phyloP scores from a whole-genome alignment of 2,113 vertebrate genomes.

The Drymodes brunneopygia region DNA sequence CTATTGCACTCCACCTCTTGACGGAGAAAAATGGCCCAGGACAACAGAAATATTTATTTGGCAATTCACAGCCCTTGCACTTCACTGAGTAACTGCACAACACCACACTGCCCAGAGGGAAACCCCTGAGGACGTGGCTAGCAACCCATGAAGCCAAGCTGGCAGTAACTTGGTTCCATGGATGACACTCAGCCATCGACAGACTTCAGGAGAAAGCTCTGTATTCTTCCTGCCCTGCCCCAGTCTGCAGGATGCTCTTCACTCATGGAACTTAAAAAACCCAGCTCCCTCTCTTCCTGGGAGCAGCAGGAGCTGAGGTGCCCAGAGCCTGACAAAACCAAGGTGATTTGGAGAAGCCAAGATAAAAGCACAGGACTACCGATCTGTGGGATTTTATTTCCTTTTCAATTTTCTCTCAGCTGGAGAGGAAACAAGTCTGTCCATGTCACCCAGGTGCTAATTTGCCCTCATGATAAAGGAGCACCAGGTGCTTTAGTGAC shows the following conservation, averaged over 20 bases:
- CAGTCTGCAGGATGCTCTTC: background rate
- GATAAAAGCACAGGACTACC: background rate
- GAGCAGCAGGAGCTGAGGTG: background rate
- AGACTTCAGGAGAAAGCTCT: background rate
- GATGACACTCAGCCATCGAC: background rate
- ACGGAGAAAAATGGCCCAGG: fast-evolving
- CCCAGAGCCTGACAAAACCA: background rate
- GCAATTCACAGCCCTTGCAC: background rate
- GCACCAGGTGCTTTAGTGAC: background rate
- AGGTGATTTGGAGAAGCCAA: background rate
- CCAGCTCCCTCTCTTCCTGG: background rate
- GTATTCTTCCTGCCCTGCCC: background rate
- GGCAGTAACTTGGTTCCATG: fast-evolving
- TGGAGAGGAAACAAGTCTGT: background rate
- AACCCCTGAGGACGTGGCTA: background rate
- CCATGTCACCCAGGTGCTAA: background rate
- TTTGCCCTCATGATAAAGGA: fast-evolving
- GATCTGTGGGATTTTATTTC: background rate
- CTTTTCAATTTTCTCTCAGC: background rate
- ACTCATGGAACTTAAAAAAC: background rate
- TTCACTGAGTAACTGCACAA: background rate
- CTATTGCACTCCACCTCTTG: background rate
- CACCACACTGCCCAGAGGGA: background rate
- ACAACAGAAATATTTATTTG: background rate
- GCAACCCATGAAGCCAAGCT: background rate